These are phyloP conservation scores for Cephus pygmeus DNA, from an alignment of 2,888 invertebrate genomes.

Conservation along the genomic window DNA sequence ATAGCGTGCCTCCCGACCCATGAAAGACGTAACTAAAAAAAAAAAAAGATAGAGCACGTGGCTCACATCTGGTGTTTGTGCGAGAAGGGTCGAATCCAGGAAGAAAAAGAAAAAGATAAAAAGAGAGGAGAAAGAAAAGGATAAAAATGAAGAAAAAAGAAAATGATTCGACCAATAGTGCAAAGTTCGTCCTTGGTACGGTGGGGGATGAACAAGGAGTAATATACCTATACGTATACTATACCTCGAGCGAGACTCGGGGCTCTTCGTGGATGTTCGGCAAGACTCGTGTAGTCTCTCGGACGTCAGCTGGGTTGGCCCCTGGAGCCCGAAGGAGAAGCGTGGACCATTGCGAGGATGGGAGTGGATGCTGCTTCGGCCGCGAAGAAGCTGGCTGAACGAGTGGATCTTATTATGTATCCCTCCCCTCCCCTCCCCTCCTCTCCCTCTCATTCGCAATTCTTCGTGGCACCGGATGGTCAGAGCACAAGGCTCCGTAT, in stretches of 20 bases:
- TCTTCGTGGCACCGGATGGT: not conserved
- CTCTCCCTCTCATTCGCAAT: not conserved
- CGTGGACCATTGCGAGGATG: not conserved
- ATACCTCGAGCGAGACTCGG: not conserved
- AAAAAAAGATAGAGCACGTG: slow-evolving; percentile 30
- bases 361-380: not conserved
- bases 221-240: not conserved
- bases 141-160: slow-evolving; percentile 1
- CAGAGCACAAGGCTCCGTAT: slow-evolving; percentile 43
- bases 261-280: not conserved
- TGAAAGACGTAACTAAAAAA: not conserved
- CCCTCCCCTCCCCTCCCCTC: not conserved
- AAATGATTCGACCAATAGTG: slow-evolving; percentile 1
- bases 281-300: not conserved
- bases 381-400: not conserved
- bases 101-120: slow-evolving; percentile 7
- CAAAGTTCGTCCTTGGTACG: slow-evolving; percentile 15
- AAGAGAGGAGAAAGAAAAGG: not conserved
- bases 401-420: not conserved
- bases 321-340: not conserved
- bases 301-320: not conserved
- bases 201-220: not conserved
- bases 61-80: slow-evolving; percentile 29
- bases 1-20: not conserved
- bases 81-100: slow-evolving; percentile 2